Conservation (phyloP, 2,113 vertebrate genomes). For the Varanus salvator region DNA sequence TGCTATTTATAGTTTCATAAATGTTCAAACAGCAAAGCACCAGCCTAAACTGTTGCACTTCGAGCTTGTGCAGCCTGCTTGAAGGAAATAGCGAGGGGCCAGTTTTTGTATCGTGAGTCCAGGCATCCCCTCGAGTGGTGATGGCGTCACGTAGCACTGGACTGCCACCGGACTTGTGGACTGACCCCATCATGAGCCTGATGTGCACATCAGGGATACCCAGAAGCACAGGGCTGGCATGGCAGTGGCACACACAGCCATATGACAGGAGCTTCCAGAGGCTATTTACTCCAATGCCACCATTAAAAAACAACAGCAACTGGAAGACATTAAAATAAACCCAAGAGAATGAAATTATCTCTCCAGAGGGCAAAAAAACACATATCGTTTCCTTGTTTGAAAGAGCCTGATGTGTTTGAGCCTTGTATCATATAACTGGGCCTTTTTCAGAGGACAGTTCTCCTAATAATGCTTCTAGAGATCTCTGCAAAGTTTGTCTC, state of each 20-base stretch:
- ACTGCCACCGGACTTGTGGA: background rate
- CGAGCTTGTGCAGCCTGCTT: background rate
- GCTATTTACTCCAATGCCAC: background rate
- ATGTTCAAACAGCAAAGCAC: background rate
- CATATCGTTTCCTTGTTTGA: too few relatives aligned
- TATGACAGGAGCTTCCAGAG: background rate
- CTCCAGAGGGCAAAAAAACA: too few relatives aligned
- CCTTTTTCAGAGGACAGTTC: too few relatives aligned
- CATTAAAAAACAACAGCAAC: too few relatives aligned
- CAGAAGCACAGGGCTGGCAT: background rate
- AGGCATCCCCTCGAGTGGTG: background rate
- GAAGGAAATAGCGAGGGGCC: background rate
- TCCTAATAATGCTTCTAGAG: too few relatives aligned
- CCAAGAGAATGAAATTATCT: too few relatives aligned
- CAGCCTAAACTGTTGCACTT: background rate
- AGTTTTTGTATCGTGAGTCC: background rate
- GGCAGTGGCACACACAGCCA: background rate
- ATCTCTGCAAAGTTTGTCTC: too few relatives aligned
- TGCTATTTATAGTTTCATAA: slow-evolving; percentile 6
- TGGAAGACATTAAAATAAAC: too few relatives aligned
- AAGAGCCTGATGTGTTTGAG: too few relatives aligned
- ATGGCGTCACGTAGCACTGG: background rate
- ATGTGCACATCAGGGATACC: background rate
- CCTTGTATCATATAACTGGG: too few relatives aligned
- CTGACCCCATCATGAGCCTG: background rate